Evolutionary conservation across 1,140 invertebrate genomes (phyloP), one percentile per base, ranked within the genome.

Genomic region (Platorchestia sp.): DNA sequence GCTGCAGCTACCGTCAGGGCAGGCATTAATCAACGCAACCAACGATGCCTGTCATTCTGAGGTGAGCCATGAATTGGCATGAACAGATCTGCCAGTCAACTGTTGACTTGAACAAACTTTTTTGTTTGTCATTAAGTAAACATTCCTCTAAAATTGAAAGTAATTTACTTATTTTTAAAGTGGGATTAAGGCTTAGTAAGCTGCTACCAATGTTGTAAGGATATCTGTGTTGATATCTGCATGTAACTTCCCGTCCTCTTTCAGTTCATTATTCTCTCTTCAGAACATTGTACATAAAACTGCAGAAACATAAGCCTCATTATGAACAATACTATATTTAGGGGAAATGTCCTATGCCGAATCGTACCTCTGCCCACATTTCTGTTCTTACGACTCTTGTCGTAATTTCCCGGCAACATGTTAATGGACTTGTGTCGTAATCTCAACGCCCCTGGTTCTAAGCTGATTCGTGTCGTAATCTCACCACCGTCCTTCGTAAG

Each of bases 401-500:
- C 59, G 59, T 75, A 75, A 75, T 75, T 75, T 75, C 59, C 14
- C 27, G 1, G 59, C 59, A 10, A 75, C 59, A 75, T 75, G 59
- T 75, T 75, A 75, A 75, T 75, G 59, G 27, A 75, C 59, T 75
- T 75, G 59, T 75, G 59, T 75, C 59, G 59, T 36, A 75, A 75
- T 75, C 59, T 75, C 59, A 19, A 75, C 59, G 59, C 59, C 59
- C 59, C 59, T 75, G 59, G 47, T 75, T 75, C 14, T 75, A 75
- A 75, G 59, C 59, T 75, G 59, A 75, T 75, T 75, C 59, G 10
- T 75, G 59, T 75, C 59, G 59, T 75, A 75, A 75, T 75, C 59
- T 75, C 59, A 75, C 59, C 59, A 44, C 87, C 41, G 87, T 6
- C 87, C 41, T 89, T 89, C 87, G 87, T 89, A 89, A 89, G 87